Conservation (phyloP, 2,888 invertebrate species). For the Melinaea menophilus region DNA sequence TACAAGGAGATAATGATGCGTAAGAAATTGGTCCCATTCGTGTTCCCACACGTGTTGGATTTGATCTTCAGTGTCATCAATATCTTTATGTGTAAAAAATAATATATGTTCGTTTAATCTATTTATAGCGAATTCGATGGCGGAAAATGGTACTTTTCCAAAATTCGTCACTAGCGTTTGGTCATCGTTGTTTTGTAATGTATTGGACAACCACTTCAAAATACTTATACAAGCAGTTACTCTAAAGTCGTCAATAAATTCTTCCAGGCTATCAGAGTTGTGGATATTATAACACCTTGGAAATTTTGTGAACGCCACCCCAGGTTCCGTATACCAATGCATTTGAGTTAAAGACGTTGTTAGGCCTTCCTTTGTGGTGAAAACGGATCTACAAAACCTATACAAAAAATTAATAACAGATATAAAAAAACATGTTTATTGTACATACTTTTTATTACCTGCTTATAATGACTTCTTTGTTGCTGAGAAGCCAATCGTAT, state of each 20-base stretch:
- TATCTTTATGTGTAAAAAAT: slow-evolving; percentile 84
- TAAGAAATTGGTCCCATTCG: slow-evolving; percentile 93
- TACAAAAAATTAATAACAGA: slow-evolving; percentile 66
- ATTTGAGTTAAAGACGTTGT: slow-evolving; percentile 87
- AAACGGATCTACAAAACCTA: slow-evolving; percentile 90
- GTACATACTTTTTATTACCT: slow-evolving; percentile 48
- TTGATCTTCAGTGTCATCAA: slow-evolving; percentile 84
- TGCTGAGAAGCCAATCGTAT: slow-evolving; percentile 82
- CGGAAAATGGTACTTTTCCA: slow-evolving; percentile 85
- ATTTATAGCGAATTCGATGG: slow-evolving; percentile 88
- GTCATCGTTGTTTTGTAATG: slow-evolving; percentile 75
- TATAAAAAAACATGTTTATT: slow-evolving; percentile 1
- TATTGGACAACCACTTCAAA: slow-evolving; percentile 85
- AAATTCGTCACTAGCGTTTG: slow-evolving; percentile 73
- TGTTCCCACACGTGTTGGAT: slow-evolving; percentile 84
- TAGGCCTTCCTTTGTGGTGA: slow-evolving; percentile 95
- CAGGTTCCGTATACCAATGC: slow-evolving; percentile 91
- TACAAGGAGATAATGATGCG: slow-evolving; percentile 82
- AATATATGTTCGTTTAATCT: slow-evolving; percentile 88
- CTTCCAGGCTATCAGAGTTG: slow-evolving; percentile 87
- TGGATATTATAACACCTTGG: slow-evolving; percentile 92
- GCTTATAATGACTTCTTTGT: slow-evolving; percentile 73
- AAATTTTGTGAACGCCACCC: slow-evolving; percentile 87
- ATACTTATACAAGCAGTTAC: slow-evolving; percentile 92
- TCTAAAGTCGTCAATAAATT: slow-evolving; percentile 93